These are phyloP conservation scores for Stegodyphus mimosarum DNA, from an alignment of 1,140 invertebrate species.

Conservation along the genomic window DNA sequence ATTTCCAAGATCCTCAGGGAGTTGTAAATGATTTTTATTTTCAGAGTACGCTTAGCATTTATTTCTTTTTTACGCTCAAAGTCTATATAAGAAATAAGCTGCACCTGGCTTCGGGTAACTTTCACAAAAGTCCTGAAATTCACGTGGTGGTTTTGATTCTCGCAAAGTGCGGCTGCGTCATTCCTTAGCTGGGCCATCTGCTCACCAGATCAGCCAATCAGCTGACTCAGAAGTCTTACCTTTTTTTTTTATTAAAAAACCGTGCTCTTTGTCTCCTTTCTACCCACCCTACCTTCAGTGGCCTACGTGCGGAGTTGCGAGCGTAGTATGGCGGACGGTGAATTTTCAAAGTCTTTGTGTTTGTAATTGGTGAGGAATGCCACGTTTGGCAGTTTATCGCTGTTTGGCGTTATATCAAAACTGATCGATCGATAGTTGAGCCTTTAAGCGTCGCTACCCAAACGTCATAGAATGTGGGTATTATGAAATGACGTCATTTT, in stretches of 20 bases:
- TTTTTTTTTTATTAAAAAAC: slow-evolving; percentile 27
- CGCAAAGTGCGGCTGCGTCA: slow-evolving; percentile 47
- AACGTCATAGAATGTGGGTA: background rate
- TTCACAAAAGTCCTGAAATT: slow-evolving; percentile 17
- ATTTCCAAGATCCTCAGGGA: background rate
- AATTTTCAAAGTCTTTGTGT: slow-evolving; percentile 35
- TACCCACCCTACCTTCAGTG: slow-evolving; percentile 38
- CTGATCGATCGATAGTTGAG: slow-evolving; percentile 3
- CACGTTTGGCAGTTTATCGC: slow-evolving; percentile 18
- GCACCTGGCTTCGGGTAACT: slow-evolving; percentile 38
- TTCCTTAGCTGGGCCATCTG: slow-evolving; percentile 43
- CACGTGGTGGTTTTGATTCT: slow-evolving; percentile 23
- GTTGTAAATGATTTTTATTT: slow-evolving; percentile 17
- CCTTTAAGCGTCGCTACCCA: background rate
- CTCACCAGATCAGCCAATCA: slow-evolving; percentile 37
- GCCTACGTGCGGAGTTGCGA: slow-evolving; percentile 39
- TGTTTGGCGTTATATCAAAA: slow-evolving; percentile 6
- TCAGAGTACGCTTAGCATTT: background rate
- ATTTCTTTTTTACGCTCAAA: background rate
- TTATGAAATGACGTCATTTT: slow-evolving; percentile 19
- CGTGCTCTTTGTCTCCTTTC: slow-evolving; percentile 39
- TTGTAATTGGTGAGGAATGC: slow-evolving; percentile 17
- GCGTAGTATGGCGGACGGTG: slow-evolving; percentile 37
- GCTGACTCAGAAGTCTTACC: slow-evolving; percentile 39
- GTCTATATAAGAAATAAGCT: background rate